Base-by-base conservation (phyloP, 2,888 invertebrate genomes). In the Papilio elwesi region DNA sequence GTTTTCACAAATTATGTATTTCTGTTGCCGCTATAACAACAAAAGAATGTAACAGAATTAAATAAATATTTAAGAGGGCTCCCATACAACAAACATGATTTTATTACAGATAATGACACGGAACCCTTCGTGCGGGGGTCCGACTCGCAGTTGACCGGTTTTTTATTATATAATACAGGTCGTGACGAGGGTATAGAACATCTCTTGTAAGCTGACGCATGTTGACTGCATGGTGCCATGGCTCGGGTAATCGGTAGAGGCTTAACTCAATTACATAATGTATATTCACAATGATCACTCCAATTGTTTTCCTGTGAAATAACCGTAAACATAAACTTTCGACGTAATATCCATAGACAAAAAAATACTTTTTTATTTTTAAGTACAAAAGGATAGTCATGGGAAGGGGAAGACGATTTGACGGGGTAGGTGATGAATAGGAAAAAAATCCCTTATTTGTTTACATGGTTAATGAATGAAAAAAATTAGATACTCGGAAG, bases 231-330 rank as follows among this genome's bases (percentile, higher is more conserved):
- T 59, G 59, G 59, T 68, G 26, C 49, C 11, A 48, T 59, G 49
- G 36, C 49, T 68, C 59, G 38, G 49, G 38, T 68, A 68, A 51
- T 68, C 9, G 15, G 26, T 49, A 49, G 36, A 12, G 36, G 13
- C 51, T 62, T 59, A 59, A 51, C 49, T 59, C 59, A 36, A 59
- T 68, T 49, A 36, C 59, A 59, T n/a, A 68, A 59, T 49, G 13
- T 10, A 49, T 15, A 10, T 59, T 13, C 49, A 49, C 55, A 5
- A 68, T 47, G 15, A 59, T 68, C 59, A 26, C n/a, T 68, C 49
- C 68, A 26, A 70, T 70, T 70, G 70, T 70, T 64, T 13, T 53
- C 53, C 49, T 55, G 16, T 70, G 57, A 55, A 57, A 65, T 64
- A 64, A 26, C 55, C 52, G 26, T 52, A 16, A 48, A 68, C n/a